phyloP scores from a whole-genome alignment of 2,888 invertebrate genomes.

The Synergus japonicus region DNA sequence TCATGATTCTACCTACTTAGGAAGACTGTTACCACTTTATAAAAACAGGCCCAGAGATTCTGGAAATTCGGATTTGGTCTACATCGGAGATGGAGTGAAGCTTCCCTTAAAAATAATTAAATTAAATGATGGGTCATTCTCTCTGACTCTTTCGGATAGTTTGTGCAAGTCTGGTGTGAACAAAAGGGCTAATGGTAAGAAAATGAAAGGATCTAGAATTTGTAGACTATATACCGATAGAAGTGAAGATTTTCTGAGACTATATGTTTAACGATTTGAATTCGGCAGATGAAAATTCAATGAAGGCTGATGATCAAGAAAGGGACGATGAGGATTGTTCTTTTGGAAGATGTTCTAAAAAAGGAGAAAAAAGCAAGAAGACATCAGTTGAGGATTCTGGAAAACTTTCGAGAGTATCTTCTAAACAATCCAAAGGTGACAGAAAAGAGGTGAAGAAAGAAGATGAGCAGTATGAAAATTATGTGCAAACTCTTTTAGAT shows the following conservation, averaged over 20 bases:
- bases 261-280: neutral
- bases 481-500: constrained; percentile 43
- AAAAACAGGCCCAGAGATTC: constrained; percentile 42
- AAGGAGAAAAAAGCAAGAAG: neutral
- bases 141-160: constrained; percentile 65
- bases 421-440: constrained; percentile 6
- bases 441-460: constrained; percentile 19
- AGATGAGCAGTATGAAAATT: constrained; percentile 44
- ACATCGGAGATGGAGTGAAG: constrained; percentile 68
- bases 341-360: neutral
- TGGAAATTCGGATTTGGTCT: constrained; percentile 62
- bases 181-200: constrained; percentile 19
- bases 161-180: constrained; percentile 60
- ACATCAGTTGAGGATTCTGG: neutral
- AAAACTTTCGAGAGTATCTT: constrained; percentile 6
- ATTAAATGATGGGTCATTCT: constrained; percentile 67
- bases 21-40: constrained; percentile 56
- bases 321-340: neutral
- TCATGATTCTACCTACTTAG: constrained; percentile 54
- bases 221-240: neutral
- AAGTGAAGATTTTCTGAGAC: neutral
- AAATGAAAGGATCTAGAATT: neutral
- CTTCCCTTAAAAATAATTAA: constrained; percentile 67
- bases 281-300: neutral
- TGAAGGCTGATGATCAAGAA: neutral